A percentile compares a stretch with the other conserved stretches of the same genome.
These are phyloP conservation scores for Mastacembelus armatus DNA, from an alignment of 2,797 vertebrate genomes.

Conservation along the genomic window DNA sequence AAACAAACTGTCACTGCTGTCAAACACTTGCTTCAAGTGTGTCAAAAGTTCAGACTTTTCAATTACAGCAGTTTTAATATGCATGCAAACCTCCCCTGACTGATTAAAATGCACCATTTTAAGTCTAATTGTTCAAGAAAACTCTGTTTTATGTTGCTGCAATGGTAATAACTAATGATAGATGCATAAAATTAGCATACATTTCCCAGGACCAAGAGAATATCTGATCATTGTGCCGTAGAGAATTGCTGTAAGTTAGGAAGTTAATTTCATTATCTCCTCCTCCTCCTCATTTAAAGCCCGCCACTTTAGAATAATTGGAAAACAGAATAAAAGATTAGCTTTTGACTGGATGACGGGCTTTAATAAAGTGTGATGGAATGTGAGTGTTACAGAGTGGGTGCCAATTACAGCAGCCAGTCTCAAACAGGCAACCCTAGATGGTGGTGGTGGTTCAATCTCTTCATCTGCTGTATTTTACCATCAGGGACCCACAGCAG, in stretches of 20 bases:
- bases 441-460: slow-evolving; percentile 76
- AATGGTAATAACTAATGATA: slow-evolving; percentile 94
- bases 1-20: slow-evolving; percentile 78
- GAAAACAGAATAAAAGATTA: slow-evolving; percentile 91
- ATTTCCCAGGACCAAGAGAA: slow-evolving; percentile 93
- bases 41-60: slow-evolving; percentile 84
- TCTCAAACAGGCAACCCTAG: slow-evolving; percentile 69
- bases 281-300: slow-evolving; percentile 91
- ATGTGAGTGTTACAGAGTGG: slow-evolving; percentile 80
- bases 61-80: slow-evolving; percentile 82
- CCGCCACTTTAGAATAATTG: slow-evolving; percentile 91
- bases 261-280: slow-evolving; percentile 97
- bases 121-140: slow-evolving; percentile 95
- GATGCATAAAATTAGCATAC: slow-evolving; percentile 98
- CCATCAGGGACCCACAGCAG: slow-evolving; percentile 76
- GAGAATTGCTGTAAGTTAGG: slow-evolving; percentile 96
- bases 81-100: slow-evolving; percentile 82
- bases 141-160: slow-evolving; percentile 89
- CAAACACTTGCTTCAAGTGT: slow-evolving; percentile 75
- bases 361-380: slow-evolving; percentile 89
- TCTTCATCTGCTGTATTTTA: slow-evolving; percentile 74
- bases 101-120: slow-evolving; percentile 93
- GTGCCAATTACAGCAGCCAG: slow-evolving; percentile 82
- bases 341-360: slow-evolving; percentile 85
- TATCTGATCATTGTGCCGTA: slow-evolving; percentile 92